A percentile compares a stretch with the other conserved stretches of the same genome.
Conservation (phyloP, 1,140 invertebrate species). For the Vollenhovia emeryi region DNA sequence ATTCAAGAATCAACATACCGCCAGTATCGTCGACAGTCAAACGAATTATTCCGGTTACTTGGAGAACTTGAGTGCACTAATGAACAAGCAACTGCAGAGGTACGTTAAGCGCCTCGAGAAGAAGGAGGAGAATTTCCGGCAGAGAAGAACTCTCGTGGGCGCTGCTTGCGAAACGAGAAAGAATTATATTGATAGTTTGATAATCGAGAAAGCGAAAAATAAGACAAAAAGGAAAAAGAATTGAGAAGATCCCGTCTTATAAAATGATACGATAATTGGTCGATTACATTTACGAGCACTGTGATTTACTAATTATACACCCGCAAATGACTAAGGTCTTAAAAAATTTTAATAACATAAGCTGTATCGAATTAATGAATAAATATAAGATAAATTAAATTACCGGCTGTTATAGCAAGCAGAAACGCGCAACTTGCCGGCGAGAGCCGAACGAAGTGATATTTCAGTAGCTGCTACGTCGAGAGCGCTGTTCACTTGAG, state of each 20-base stretch:
- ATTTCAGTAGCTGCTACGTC: neutral
- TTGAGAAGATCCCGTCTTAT: neutral
- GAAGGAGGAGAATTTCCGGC: conserved; percentile 24
- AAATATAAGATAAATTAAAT: neutral
- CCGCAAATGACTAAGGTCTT: neutral
- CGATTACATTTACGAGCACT: neutral
- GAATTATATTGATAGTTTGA: conserved; percentile 31
- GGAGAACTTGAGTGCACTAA: conserved; percentile 26
- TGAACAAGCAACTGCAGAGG: neutral
- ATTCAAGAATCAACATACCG: conserved; percentile 21
- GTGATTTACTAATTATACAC: neutral
- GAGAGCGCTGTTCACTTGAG: neutral
- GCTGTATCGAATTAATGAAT: no score
- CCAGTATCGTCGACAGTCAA: conserved; percentile 47
- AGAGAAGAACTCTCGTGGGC: conserved; percentile 23
- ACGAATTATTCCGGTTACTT: conserved; percentile 38
- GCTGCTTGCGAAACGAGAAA: conserved; percentile 33
- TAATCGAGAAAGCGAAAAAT: neutral
- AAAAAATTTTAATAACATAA: neutral
- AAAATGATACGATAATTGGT: neutral
- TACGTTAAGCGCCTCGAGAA: conserved; percentile 11
- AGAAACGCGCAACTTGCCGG: neutral
- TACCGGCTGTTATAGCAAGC: neutral
- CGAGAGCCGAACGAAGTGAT: neutral
- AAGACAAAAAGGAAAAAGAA: conserved; percentile 5